Percentiles rank a stretch among this genome's conserved stretches.
Conservation (phyloP, 2,113 vertebrate species). For the Hypocryptadius cinnamomeus region DNA sequence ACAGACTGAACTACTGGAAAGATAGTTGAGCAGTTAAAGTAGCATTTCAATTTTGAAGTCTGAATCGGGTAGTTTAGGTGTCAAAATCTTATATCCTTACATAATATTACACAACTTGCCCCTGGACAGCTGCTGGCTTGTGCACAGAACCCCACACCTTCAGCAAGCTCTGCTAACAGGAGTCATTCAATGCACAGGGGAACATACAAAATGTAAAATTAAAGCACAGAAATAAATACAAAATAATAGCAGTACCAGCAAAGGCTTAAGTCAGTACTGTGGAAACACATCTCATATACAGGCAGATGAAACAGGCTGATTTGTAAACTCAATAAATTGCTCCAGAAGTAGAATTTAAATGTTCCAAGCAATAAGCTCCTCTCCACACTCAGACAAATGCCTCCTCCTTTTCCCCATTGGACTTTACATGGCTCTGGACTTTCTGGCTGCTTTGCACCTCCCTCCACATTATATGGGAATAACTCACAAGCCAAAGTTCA, state of each 20-base stretch:
- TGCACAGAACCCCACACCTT: neutral
- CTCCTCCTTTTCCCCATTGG: neutral
- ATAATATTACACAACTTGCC: neutral
- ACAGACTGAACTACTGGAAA: neutral
- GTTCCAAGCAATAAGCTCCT: neutral
- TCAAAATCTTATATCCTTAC: neutral
- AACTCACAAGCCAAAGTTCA: neutral
- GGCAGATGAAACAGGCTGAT: neutral
- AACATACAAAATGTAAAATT: neutral
- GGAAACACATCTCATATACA: neutral
- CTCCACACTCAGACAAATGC: neutral
- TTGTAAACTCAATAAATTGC: neutral
- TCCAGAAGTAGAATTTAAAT: neutral
- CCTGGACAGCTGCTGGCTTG: neutral
- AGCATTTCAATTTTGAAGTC: neutral
- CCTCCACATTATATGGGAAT: neutral
- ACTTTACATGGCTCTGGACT: neutral
- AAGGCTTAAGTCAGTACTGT: neutral
- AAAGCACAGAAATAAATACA: neutral
- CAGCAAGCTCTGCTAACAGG: neutral
- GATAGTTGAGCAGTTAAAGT: neutral
- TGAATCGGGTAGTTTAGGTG: neutral
- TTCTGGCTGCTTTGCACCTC: neutral
- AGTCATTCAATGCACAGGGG: neutral
- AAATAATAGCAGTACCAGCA: neutral